Percentiles rank a stretch among this genome's conserved stretches.
Evolutionary conservation across 1,140 invertebrate species (phyloP).

Genomic region (Drosophila erecta): DNA sequence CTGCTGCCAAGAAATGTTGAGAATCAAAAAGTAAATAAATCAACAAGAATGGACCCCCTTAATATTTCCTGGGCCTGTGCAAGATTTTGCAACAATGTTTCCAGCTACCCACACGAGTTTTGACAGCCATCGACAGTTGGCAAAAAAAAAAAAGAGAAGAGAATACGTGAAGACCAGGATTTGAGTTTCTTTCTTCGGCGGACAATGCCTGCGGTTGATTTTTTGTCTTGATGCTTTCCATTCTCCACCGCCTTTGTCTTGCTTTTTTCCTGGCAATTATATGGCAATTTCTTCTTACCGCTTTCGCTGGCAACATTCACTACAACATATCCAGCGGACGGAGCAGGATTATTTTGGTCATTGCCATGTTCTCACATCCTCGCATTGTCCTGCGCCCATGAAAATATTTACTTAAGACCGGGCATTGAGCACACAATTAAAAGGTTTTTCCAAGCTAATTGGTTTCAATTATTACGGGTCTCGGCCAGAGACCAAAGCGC

Average conservation of each 20-base stretch:
- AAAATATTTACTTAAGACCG: conserved; percentile 76
- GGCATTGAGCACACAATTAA: conserved; percentile 72
- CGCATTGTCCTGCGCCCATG: conserved; percentile 60
- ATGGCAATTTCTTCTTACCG: conserved; percentile 69
- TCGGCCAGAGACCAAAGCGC: conserved; percentile 59
- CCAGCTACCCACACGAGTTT: conserved; percentile 59
- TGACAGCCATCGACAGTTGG: conserved; percentile 67
- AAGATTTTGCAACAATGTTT: conserved; percentile 55
- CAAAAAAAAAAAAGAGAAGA: neutral
- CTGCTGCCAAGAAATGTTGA: conserved; percentile 52
- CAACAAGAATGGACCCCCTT: conserved; percentile 47
- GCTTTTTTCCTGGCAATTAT: conserved; percentile 66
- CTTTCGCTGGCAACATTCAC: conserved; percentile 52
- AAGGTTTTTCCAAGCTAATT: conserved; percentile 83
- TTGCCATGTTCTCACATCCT: conserved; percentile 76
- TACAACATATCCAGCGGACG: conserved; percentile 33
- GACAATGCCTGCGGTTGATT: conserved; percentile 77
- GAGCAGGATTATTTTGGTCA: conserved; percentile 78
- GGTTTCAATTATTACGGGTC: conserved; percentile 80
- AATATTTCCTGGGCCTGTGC: conserved; percentile 72
- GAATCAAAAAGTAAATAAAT: conserved; percentile 80
- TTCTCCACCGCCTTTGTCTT: conserved; percentile 25
- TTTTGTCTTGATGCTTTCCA: conserved; percentile 61
- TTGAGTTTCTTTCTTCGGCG: conserved; percentile 33
- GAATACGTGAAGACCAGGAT: conserved; percentile 29